Conservation (phyloP, 2,797 vertebrate species). For the Pempheris klunzingeri region DNA sequence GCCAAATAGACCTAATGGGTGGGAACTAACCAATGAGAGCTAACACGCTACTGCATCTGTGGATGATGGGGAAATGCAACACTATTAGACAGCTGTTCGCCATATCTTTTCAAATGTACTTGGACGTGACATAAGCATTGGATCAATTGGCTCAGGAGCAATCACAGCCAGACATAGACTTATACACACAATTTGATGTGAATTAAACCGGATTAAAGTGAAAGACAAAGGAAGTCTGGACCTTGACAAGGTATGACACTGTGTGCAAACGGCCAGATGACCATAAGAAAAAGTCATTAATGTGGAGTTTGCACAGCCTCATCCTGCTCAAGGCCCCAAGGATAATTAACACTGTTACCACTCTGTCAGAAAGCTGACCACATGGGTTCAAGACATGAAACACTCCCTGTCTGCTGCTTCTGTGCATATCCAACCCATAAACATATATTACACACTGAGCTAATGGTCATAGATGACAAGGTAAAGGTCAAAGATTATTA, state of each 20-base stretch:
- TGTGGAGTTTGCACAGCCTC: slow-evolving; percentile 63
- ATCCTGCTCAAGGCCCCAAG: slow-evolving; percentile 62
- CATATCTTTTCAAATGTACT: slow-evolving; percentile 80
- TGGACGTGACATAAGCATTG: slow-evolving; percentile 68
- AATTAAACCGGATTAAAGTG: slow-evolving; percentile 58
- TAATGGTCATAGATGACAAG: slow-evolving; percentile 55
- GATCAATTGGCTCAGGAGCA: slow-evolving; percentile 68
- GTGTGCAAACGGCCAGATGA: slow-evolving; percentile 56
- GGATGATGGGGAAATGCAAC: slow-evolving; percentile 78
- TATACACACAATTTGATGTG: slow-evolving; percentile 61
- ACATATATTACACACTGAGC: slow-evolving; percentile 62
- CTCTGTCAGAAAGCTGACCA: slow-evolving; percentile 56
- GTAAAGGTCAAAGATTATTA: slow-evolving; percentile 48
- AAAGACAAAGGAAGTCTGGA: slow-evolving; percentile 74
- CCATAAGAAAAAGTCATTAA: slow-evolving; percentile 75
- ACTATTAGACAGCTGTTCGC: slow-evolving; percentile 85
- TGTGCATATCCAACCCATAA: slow-evolving; percentile 28
- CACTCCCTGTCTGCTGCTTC: slow-evolving; percentile 24
- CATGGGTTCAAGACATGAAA: slow-evolving; percentile 50
- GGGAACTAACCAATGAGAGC: slow-evolving; percentile 84
- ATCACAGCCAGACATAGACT: slow-evolving; percentile 51
- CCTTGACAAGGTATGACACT: slow-evolving; percentile 74
- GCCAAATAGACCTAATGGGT: slow-evolving; percentile 83
- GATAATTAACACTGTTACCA: slow-evolving; percentile 64
- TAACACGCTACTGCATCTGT: slow-evolving; percentile 74